Percentiles rank a stretch among this genome's conserved stretches.
These are phyloP conservation scores for Pecten maximus DNA, from an alignment of 2,888 invertebrate species.

Conservation along the genomic window DNA sequence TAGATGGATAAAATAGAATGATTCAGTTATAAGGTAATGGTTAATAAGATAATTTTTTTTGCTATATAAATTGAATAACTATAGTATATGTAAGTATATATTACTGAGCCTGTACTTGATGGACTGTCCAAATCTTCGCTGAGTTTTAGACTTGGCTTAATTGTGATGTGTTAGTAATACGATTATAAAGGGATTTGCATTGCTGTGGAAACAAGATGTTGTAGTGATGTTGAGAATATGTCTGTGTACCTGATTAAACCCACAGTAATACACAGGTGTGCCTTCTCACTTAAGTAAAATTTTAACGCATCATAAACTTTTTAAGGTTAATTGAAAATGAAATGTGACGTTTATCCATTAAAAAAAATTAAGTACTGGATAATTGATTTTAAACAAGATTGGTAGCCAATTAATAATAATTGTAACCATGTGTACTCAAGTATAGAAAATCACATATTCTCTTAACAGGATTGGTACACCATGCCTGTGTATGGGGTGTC, in stretches of 20 bases:
- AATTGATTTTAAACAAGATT: neutral
- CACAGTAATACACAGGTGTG: neutral
- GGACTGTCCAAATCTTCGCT: too few species aligned
- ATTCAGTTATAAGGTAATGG: too few species aligned
- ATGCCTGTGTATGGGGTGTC: too few species aligned
- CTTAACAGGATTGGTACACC: neutral
- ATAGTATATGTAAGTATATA: too few species aligned
- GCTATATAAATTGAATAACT: too few species aligned
- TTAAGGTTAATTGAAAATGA: neutral
- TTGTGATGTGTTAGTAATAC: neutral
- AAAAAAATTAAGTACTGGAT: neutral
- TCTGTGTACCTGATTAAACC: neutral
- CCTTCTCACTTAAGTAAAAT: neutral
- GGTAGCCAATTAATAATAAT: neutral
- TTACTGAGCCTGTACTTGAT: too few species aligned
- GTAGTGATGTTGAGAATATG: neutral
- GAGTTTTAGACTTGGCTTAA: neutral
- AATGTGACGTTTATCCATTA: conserved; percentile 1
- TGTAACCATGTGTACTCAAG: neutral
- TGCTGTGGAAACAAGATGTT: neutral
- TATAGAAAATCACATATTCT: neutral
- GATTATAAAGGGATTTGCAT: neutral
- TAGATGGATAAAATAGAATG: too few species aligned
- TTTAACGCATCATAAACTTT: conserved; percentile 4
- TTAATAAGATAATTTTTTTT: too few species aligned